These are phyloP conservation scores for Pollenia amentaria DNA, from an alignment of 2,888 invertebrate genomes.

Conservation along the genomic window DNA sequence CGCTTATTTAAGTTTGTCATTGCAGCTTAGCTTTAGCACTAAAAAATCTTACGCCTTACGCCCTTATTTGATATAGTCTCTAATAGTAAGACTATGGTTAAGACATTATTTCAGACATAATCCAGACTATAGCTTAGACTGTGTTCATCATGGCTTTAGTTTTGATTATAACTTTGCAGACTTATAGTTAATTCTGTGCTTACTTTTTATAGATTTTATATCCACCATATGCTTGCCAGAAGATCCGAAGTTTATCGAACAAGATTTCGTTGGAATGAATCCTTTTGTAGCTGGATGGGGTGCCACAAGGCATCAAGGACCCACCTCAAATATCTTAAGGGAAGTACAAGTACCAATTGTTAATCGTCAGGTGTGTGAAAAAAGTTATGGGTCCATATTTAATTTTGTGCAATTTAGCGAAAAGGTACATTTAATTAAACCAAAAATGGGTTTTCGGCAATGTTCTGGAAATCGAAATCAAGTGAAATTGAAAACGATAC, in stretches of 20 bases:
- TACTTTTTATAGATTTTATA: slow-evolving; percentile 86
- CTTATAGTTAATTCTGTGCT: background rate
- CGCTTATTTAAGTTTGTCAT: no score
- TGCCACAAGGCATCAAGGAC: slow-evolving; percentile 85
- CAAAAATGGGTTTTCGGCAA: background rate
- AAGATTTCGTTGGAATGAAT: slow-evolving; percentile 85
- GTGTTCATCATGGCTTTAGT: no score
- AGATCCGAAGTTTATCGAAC: slow-evolving; percentile 78
- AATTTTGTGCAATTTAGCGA: slow-evolving; percentile 78
- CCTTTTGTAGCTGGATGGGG: slow-evolving; percentile 94
- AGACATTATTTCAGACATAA: no score
- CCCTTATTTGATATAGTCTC: no score
- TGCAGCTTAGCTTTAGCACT: no score
- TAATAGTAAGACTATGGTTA: no score
- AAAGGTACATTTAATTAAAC: slow-evolving; percentile 76
- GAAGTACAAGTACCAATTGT: slow-evolving; percentile 85
- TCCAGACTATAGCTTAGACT: no score
- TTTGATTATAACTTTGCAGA: no score
- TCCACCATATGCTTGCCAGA: slow-evolving; percentile 92
- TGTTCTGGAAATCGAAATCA: no score
- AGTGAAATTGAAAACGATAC: no score
- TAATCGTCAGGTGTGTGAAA: slow-evolving; percentile 81
- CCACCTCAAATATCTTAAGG: slow-evolving; percentile 84
- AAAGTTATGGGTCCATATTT: slow-evolving; percentile 84
- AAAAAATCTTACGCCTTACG: no score